A percentile compares a stretch with the other conserved stretches of the same genome.
Evolutionary conservation across 2,113 vertebrate genomes (phyloP).

Genomic region (Salvelinus fontinalis): DNA sequence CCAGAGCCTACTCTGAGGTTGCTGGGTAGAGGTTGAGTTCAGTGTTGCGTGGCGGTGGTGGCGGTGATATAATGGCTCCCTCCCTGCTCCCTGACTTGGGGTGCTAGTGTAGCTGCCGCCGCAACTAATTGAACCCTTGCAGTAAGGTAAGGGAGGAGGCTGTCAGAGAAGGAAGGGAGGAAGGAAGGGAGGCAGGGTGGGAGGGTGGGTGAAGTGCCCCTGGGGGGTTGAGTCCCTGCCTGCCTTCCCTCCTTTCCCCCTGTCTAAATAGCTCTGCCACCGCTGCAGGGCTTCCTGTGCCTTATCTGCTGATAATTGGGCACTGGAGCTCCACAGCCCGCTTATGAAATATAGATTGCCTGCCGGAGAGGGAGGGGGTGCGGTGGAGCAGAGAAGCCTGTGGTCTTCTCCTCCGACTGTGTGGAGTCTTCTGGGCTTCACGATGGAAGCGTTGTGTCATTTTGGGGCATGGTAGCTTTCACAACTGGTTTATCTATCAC

Average conservation of each 20-base stretch:
- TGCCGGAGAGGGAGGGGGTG: slow-evolving; percentile 60
- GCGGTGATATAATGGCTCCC: slow-evolving; percentile 63
- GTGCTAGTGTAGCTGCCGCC: slow-evolving; percentile 61
- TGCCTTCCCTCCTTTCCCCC: slow-evolving; percentile 55
- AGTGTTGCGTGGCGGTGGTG: slow-evolving; percentile 65
- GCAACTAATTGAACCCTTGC: slow-evolving; percentile 80
- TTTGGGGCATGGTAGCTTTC: not conserved
- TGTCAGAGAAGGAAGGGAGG: slow-evolving; percentile 55
- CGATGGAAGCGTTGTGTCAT: not conserved
- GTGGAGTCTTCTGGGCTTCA: slow-evolving; percentile 53
- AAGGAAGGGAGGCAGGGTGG: slow-evolving; percentile 23
- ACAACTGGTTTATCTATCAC: not conserved
- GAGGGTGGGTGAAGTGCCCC: slow-evolving; percentile 67
- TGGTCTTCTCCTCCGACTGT: slow-evolving; percentile 60
- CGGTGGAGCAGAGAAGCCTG: slow-evolving; percentile 63
- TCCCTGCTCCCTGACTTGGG: slow-evolving; percentile 61
- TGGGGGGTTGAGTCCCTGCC: slow-evolving; percentile 74
- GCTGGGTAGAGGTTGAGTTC: slow-evolving; percentile 53
- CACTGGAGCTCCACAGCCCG: slow-evolving; percentile 76
- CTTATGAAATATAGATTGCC: slow-evolving; percentile 83
- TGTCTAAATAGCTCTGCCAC: slow-evolving; percentile 76
- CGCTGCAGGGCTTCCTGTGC: slow-evolving; percentile 77
- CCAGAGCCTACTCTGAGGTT: slow-evolving; percentile 53
- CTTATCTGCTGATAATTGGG: slow-evolving; percentile 81
- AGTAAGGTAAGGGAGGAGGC: slow-evolving; percentile 63